These are phyloP conservation scores for Hesperia comma DNA, from an alignment of 2,888 invertebrate genomes.

Conservation along the genomic window DNA sequence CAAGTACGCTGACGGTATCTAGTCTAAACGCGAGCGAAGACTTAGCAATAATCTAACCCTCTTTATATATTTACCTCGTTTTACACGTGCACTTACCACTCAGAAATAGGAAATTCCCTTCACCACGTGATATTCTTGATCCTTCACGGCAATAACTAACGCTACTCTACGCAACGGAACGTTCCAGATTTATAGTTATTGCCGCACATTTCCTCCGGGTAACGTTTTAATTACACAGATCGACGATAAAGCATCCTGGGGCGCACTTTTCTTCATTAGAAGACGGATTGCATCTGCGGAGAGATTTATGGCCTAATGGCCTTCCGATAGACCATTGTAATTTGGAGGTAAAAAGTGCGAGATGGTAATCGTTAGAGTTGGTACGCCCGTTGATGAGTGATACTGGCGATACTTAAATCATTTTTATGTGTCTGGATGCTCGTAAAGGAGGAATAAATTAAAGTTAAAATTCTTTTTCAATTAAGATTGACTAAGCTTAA, in stretches of 20 bases:
- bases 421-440: not conserved
- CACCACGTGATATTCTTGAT: constrained; percentile 19
- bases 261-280: constrained; percentile 84
- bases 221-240: constrained; percentile 84
- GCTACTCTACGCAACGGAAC: constrained; percentile 56
- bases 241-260: constrained; percentile 81
- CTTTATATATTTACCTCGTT: too few species aligned
- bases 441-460: too few species aligned
- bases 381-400: constrained; percentile 14
- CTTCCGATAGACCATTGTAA: constrained; percentile 46
- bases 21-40: too few species aligned
- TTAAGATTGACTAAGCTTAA: too few species aligned
- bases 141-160: constrained; percentile 56
- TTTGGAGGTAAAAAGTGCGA: constrained; percentile 14
- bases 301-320: constrained; percentile 75
- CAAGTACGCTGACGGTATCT: too few species aligned
- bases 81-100: not conserved
- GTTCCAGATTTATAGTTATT: constrained; percentile 81
- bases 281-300: constrained; percentile 70
- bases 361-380: constrained; percentile 15
- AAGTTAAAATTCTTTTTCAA: too few species aligned
- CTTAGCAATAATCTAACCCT: too few species aligned
- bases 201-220: constrained; percentile 81
- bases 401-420: not conserved
- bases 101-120: constrained; percentile 3